Evolutionary conservation across 1,140 invertebrate species (phyloP), one percentile per base, ranked within the genome.

Genomic region (Samia ricini): DNA sequence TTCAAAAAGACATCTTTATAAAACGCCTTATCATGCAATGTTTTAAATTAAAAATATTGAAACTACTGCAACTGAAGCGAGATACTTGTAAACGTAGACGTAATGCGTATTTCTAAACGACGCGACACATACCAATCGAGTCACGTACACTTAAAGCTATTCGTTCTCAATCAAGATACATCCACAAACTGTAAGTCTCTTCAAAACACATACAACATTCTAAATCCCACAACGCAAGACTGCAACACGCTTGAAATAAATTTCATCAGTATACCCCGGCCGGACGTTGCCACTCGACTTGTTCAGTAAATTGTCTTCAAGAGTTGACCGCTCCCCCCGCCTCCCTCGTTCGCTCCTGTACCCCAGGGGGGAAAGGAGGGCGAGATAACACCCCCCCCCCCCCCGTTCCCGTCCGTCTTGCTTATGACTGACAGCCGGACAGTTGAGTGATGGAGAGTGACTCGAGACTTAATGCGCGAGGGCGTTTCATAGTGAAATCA

Each of bases 391-490:
- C 76, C 77, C 79, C 70, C 60, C 6, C 10, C 26, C 6, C 26
- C 10, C 26, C 6, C 26, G 26, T 29, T 68, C 81, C 82, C 83
- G 83, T 87, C 83, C 83, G 83, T 88, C 83, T 89, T 88, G 85
- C 83, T 85, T 87, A 88, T 91, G 89, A 91, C 75, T 91, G 89
- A 91, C 89, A 85, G 75, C 79, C 71, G 76, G 87, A 91, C 87
- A 89, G 84, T 75, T 85, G 87, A 91, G 89, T 90, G 89, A 91
- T 90, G 89, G 88, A 90, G 87, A 89, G 81, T 89, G 88, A 90
- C 85, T 89, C 75, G 75, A 81, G 81, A 81, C 86, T 88, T 89
- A 90, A 87, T 89, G 84, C 83, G 86, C 85, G 76, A 75, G 74
- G 68, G 79, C 81, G 85, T 42, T 12, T 15, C 33, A 42, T 15